Percentiles rank a stretch among this genome's conserved stretches.
phyloP scores from a whole-genome alignment of 2,113 vertebrate species.

The Gila orcuttii region DNA sequence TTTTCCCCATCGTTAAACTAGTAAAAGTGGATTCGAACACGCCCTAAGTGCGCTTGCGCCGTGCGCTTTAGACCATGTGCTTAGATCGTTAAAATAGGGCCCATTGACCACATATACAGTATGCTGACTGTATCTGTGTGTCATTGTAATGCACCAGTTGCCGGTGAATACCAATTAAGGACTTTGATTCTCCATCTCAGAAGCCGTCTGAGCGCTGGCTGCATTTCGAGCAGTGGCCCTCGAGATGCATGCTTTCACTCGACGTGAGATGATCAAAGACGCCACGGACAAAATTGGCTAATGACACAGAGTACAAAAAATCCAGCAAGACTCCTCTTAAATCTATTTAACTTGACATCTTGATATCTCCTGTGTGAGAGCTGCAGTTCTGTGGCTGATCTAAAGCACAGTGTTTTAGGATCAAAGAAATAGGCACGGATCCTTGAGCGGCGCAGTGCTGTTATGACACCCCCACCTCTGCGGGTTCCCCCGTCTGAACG shows the following conservation, averaged over 20 bases:
- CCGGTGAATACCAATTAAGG: slow-evolving; percentile 6
- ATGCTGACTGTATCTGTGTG: not conserved
- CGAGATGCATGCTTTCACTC: slow-evolving; percentile 60
- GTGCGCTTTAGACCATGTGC: too few relatives aligned
- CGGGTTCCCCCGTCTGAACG: slow-evolving; percentile 62
- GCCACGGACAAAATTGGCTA: slow-evolving; percentile 62
- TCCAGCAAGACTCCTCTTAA: slow-evolving; percentile 67
- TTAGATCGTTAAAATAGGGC: too few relatives aligned
- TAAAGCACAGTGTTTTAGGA: slow-evolving; percentile 73
- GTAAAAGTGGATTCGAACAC: too few relatives aligned
- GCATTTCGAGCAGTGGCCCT: slow-evolving; percentile 54
- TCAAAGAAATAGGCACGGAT: slow-evolving; percentile 69
- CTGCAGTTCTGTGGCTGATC: slow-evolving; percentile 62
- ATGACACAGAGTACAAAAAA: slow-evolving; percentile 63
- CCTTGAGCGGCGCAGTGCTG: slow-evolving; percentile 62
- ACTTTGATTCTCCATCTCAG: slow-evolving; percentile 5
- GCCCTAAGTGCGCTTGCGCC: too few relatives aligned
- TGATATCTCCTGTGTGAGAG: slow-evolving; percentile 69
- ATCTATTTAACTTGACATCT: slow-evolving; percentile 78
- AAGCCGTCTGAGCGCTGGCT: not conserved
- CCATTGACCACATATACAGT: too few relatives aligned
- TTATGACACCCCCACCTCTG: slow-evolving; percentile 64
- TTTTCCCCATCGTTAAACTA: too few relatives aligned
- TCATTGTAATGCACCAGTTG: slow-evolving; percentile 20
- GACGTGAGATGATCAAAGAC: slow-evolving; percentile 71